A percentile compares a stretch with the other conserved stretches of the same genome.
Conservation (phyloP, 2,113 vertebrate genomes). For the Microcebus griseorufus region DNA sequence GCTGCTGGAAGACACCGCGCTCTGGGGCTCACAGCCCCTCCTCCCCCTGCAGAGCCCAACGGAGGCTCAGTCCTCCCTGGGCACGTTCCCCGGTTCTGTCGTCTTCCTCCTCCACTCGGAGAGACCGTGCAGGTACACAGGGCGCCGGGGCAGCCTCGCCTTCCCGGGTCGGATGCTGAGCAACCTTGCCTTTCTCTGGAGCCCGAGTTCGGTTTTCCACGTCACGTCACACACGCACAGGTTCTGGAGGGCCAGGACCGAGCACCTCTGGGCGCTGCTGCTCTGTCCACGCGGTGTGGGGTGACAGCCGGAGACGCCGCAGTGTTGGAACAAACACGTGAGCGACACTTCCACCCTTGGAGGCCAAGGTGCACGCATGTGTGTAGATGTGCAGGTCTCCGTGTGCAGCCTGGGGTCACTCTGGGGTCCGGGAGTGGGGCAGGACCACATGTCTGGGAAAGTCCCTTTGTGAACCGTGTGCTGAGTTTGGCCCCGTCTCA, state of each 20-base stretch:
- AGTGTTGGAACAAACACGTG: too few species aligned
- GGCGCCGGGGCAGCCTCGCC: background rate
- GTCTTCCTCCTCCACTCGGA: background rate
- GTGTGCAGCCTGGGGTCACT: background rate
- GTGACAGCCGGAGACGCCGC: background rate
- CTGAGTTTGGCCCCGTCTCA: background rate
- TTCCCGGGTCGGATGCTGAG: fast-evolving
- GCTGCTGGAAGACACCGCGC: fast-evolving
- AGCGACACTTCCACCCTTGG: background rate
- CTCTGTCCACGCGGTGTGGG: too few species aligned
- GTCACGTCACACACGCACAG: fast-evolving
- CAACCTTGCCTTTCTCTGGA: background rate
- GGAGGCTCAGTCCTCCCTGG: fast-evolving
- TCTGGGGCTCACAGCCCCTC: fast-evolving
- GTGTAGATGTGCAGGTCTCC: fast-evolving
- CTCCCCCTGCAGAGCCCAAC: background rate
- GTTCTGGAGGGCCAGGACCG: background rate
- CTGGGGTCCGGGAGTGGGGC: fast-evolving
- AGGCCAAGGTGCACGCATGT: background rate
- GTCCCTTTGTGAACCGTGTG: too few species aligned
- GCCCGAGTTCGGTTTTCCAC: background rate
- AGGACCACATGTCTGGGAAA: background rate
- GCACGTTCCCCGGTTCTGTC: background rate
- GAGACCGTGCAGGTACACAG: background rate
- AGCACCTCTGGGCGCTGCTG: fast-evolving